A percentile compares a stretch with the other conserved stretches of the same genome.
Evolutionary conservation across 2,113 vertebrate species (phyloP).

Genomic region (Pelodiscus sinensis): DNA sequence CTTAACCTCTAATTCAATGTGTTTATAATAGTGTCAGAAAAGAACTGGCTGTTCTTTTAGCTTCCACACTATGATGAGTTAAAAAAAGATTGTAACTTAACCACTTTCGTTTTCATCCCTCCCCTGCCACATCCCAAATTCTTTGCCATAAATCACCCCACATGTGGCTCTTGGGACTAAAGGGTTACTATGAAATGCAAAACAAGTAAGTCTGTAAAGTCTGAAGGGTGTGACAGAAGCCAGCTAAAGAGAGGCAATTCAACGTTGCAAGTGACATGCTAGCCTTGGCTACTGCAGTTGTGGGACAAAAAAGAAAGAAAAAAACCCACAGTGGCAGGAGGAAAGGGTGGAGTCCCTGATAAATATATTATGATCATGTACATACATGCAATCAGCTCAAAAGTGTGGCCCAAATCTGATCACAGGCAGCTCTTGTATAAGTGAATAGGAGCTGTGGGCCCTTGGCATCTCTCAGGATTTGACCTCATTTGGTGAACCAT

Average conservation of each 20-base stretch:
- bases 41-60: background rate
- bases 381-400: accelerated
- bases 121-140: background rate
- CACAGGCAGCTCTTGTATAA: accelerated
- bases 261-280: accelerated
- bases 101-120: background rate
- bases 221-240: accelerated
- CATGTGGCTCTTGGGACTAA: background rate
- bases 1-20: background rate
- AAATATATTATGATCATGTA: background rate
- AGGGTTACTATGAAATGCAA: background rate
- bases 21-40: accelerated
- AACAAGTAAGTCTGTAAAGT: background rate
- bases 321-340: background rate
- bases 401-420: background rate
- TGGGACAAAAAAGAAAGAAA: background rate
- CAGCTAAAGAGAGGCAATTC: background rate
- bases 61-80: background rate
- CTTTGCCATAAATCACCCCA: background rate
- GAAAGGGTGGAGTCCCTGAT: background rate
- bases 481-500: background rate
- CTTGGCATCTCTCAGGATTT: background rate
- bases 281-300: accelerated
- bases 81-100: background rate
- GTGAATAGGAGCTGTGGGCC: accelerated